phyloP scores from a whole-genome alignment of 1,140 invertebrate species.

The Magallana angulata region DNA sequence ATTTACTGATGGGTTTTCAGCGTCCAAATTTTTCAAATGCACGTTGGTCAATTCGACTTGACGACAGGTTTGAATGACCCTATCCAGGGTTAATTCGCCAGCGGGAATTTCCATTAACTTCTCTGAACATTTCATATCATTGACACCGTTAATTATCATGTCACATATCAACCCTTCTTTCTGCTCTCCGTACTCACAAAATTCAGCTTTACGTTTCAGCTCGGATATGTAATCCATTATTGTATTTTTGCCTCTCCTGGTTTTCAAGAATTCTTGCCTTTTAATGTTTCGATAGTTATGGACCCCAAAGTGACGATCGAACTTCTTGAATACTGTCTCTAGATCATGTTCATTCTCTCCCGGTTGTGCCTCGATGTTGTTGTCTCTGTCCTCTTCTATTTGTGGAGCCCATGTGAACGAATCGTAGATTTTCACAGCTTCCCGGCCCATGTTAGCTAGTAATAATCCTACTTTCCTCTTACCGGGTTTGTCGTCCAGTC shows the following conservation, averaged over 20 bases:
- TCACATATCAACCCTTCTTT: slow-evolving; percentile 57
- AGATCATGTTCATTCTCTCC: slow-evolving; percentile 45
- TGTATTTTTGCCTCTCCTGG: slow-evolving; percentile 45
- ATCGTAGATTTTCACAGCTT: slow-evolving; percentile 39
- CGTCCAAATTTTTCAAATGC: slow-evolving; percentile 48
- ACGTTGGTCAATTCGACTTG: slow-evolving; percentile 50
- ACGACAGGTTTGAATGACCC: slow-evolving; percentile 52
- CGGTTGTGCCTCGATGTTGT: background rate
- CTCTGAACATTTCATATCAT: slow-evolving; percentile 57
- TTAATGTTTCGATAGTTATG: slow-evolving; percentile 59
- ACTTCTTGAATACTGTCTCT: slow-evolving; percentile 19
- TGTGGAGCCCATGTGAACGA: slow-evolving; percentile 33
- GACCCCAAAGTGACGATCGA: slow-evolving; percentile 53
- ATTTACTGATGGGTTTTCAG: slow-evolving; percentile 39
- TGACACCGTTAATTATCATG: slow-evolving; percentile 58
- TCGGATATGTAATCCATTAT: slow-evolving; percentile 57
- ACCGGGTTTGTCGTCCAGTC: slow-evolving; percentile 35
- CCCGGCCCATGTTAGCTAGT: background rate
- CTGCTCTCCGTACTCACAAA: slow-evolving; percentile 57
- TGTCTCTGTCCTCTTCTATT: slow-evolving; percentile 11
- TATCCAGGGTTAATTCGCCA: slow-evolving; percentile 44
- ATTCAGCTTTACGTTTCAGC: slow-evolving; percentile 56
- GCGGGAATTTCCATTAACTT: slow-evolving; percentile 58
- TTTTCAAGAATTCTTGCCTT: slow-evolving; percentile 53
- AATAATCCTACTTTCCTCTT: background rate